Percentiles rank a stretch among this genome's conserved stretches.
Evolutionary conservation across 2,888 invertebrate species (phyloP).

Genomic region (Xylophagus ater): DNA sequence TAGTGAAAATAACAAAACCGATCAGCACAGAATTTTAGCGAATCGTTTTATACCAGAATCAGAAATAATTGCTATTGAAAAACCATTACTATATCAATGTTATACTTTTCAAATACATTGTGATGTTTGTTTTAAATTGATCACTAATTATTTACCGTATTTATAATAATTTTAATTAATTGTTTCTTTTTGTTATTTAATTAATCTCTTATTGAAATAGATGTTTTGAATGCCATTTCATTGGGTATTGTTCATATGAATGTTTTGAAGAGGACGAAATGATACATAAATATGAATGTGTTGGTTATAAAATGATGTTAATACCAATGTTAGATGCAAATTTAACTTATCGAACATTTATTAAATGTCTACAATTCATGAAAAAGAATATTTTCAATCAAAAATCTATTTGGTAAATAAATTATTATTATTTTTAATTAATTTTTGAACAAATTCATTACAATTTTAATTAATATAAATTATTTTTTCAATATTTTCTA

Average conservation of each 20-base stretch:
- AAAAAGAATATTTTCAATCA: slow-evolving; percentile 5
- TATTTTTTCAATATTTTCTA: too few species aligned
- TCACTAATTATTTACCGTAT: slow-evolving; percentile 1
- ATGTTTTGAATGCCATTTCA: slow-evolving; percentile 10
- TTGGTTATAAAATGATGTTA: slow-evolving; percentile 3
- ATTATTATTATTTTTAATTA: neutral
- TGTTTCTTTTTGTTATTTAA: slow-evolving; percentile 4
- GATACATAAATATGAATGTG: slow-evolving; percentile 11
- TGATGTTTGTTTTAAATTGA: slow-evolving; percentile 2
- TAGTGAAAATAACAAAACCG: neutral
- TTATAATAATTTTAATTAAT: neutral
- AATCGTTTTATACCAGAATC: slow-evolving; percentile 5
- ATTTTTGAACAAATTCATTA: too few species aligned
- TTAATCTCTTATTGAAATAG: too few species aligned
- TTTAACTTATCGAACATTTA: slow-evolving; percentile 2
- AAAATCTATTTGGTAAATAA: neutral
- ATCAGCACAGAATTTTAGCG: slow-evolving; percentile 1
- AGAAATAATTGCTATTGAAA: slow-evolving; percentile 10
- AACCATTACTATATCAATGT: slow-evolving; percentile 1
- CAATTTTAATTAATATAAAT: too few species aligned
- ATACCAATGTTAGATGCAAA: slow-evolving; percentile 2
- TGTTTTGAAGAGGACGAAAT: slow-evolving; percentile 2
- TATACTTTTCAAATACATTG: slow-evolving; percentile 2
- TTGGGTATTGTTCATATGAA: slow-evolving; percentile 7
- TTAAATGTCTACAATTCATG: slow-evolving; percentile 3